phyloP scores from a whole-genome alignment of 2,113 vertebrate species.

The Stictonetta naevosa region DNA sequence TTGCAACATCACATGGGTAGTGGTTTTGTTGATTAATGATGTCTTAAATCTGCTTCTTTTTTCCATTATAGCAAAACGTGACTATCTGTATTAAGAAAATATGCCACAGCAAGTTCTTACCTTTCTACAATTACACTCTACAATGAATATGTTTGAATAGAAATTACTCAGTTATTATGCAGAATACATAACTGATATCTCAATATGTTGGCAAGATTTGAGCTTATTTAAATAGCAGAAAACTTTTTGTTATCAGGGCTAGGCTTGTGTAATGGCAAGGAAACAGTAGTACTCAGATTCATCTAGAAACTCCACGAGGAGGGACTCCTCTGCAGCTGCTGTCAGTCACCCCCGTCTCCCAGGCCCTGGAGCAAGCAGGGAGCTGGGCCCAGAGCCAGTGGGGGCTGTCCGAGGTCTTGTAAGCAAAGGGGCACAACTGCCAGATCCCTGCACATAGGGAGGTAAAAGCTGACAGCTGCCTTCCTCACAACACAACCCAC shows the following conservation, averaged over 20 bases:
- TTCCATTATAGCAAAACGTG: neutral
- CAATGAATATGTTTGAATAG: neutral
- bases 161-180: neutral
- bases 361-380: neutral
- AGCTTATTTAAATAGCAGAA: neutral
- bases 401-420: fast-evolving
- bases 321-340: neutral
- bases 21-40: neutral
- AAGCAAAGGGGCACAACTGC: neutral
- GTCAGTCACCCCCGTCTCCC: fast-evolving
- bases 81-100: neutral
- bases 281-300: neutral
- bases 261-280: neutral
- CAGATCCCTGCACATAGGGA: neutral
- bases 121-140: neutral
- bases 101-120: neutral
- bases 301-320: neutral
- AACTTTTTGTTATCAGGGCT: neutral
- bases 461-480: neutral
- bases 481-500: neutral
- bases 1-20: neutral
- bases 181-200: neutral
- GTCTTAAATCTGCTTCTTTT: neutral
- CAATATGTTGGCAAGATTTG: neutral
- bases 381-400: neutral